Conservation (phyloP, 2,888 invertebrate species). For the Thymelicus lineola region DNA sequence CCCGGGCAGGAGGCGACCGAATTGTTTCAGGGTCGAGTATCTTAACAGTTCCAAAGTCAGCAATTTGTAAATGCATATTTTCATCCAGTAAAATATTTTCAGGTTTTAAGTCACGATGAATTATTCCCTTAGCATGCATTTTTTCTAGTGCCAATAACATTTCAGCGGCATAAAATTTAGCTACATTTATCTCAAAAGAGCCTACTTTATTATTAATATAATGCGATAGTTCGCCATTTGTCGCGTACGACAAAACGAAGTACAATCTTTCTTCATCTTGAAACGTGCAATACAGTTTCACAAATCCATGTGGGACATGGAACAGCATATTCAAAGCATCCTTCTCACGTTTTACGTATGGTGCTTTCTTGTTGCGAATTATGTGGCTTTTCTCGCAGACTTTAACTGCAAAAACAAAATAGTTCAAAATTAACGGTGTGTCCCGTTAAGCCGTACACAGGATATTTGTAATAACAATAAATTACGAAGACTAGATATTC, state of each 20-base stretch:
- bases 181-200: constrained; percentile 94
- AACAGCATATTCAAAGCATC: constrained; percentile 95
- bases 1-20: constrained; percentile 47
- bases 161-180: constrained; percentile 97
- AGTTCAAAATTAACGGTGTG: constrained; percentile 11
- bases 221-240: constrained; percentile 96
- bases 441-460: neutral
- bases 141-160: constrained; percentile 96
- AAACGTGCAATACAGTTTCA: constrained; percentile 97
- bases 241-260: constrained; percentile 97
- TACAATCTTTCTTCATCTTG: constrained; percentile 97
- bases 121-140: constrained; percentile 94
- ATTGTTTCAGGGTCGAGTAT: constrained; percentile 85
- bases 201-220: constrained; percentile 96
- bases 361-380: constrained; percentile 95
- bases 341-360: constrained; percentile 97
- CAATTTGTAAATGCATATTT: constrained; percentile 97
- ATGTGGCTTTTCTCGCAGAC: constrained; percentile 98
- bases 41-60: constrained; percentile 99
- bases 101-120: constrained; percentile 98
- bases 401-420: constrained; percentile 91
- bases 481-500: too few species aligned
- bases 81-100: constrained; percentile 98
- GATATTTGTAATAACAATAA: neutral
- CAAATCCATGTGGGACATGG: constrained; percentile 93